Conservation (phyloP, 2,797 vertebrate species). For the Psittacula echo region DNA sequence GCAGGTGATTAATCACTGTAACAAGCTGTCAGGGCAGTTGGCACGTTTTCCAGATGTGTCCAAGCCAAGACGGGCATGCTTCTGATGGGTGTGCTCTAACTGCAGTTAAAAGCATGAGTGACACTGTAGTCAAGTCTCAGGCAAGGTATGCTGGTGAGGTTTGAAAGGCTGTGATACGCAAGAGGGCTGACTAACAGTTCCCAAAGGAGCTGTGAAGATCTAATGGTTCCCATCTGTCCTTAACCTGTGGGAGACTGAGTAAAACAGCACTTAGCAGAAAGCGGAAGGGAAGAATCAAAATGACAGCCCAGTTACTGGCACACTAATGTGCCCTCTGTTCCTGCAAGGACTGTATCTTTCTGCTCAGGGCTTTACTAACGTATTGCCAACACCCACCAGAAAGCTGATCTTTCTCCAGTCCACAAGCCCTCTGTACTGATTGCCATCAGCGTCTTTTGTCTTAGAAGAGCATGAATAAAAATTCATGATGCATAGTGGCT, state of each 20-base stretch:
- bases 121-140: not conserved
- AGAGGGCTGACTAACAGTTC: constrained; percentile 42
- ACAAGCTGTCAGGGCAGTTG: not conserved
- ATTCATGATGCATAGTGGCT: accelerated
- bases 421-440: not conserved
- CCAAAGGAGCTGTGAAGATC: constrained; percentile 32
- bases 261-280: constrained; percentile 30
- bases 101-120: not conserved
- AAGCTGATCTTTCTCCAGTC: not conserved
- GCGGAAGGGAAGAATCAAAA: not conserved
- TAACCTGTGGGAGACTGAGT: constrained; percentile 12
- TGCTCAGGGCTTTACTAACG: not conserved
- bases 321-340: not conserved
- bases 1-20: constrained; percentile 51
- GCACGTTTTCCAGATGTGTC: constrained; percentile 7
- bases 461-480: not conserved
- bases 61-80: not conserved
- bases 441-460: not conserved
- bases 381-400: not conserved
- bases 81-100: not conserved
- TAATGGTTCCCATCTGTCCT: constrained; percentile 51
- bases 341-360: not conserved
- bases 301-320: not conserved
- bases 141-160: constrained; percentile 5
- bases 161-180: constrained; percentile 22